Evolutionary conservation across 2,797 vertebrate species (phyloP), one percentile per base, ranked within the genome.

Genomic region (Delichon dasypus): DNA sequence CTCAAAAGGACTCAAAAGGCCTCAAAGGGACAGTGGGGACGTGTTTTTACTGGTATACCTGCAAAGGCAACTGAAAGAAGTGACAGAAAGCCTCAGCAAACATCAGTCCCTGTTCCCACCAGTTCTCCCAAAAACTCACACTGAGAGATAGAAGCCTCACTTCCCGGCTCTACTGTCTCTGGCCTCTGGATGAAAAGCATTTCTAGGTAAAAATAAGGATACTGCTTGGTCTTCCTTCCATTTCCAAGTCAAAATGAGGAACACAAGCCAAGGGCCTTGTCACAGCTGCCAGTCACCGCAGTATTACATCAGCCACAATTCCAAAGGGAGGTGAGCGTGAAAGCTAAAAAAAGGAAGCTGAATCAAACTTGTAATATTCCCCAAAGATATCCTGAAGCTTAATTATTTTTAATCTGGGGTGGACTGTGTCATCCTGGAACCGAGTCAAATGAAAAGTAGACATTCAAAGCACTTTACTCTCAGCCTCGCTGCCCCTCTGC

Each of bases 361-460:
- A 80, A 92, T 72, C 65, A 94, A 94, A 85, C 58, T n/a, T 74
- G 38, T 6, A 1, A 83, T 48, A 36, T 16, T 91, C 68, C 50
- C 70, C 58, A 65, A 89, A 96, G 61, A 80, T n/a, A 88, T 51
- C 54, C 61, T 55, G 29, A 92, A 58, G 26, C 54, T 62, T 67
- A 58, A 85, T 51, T 95, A 91, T 91, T 95, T 94, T 92, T 94
- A 92, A 84, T 48, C 66, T 57, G 82, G 79, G 27, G 65, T 75
- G 36, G 83, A 90, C 76, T 91, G 66, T 84, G 70, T 86, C 7
- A 20, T 90, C 70, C 73, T 96, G 95, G 91, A 96, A 84, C 66
- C 1, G 40, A 95, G 82, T 88, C 94, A 96, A 94, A 91, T 58
- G 54, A 95, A 96, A 95, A 95, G 30, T 16, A 94, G 94, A 83